phyloP scores from a whole-genome alignment of 2,113 vertebrate species.

The Carassius carassius region DNA sequence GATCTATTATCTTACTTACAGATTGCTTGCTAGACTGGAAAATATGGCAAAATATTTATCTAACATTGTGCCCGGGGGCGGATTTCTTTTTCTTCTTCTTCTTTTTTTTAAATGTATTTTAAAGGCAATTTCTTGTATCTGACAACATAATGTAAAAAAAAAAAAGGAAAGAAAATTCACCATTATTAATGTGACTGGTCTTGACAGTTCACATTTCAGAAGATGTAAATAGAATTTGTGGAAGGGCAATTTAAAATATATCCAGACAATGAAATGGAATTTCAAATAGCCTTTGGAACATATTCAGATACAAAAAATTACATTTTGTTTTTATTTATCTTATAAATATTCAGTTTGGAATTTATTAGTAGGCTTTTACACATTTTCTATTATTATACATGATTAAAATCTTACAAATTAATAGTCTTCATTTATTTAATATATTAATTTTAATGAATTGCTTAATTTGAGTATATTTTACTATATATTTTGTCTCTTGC shows the following conservation, averaged over 20 bases:
- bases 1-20: constrained; percentile 22
- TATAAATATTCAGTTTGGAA: not conserved
- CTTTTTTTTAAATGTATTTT: constrained; percentile 21
- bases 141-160: not conserved
- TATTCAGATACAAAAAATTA: not conserved
- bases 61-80: constrained; percentile 53
- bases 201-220: constrained; percentile 14
- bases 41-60: constrained; percentile 44
- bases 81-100: constrained; percentile 38
- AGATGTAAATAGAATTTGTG: not conserved
- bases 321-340: not conserved
- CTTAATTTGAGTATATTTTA: not conserved
- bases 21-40: constrained; percentile 18
- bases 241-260: constrained; percentile 9
- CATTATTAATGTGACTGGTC: constrained; percentile 12
- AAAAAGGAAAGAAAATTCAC: not conserved
- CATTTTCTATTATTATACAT: not conserved
- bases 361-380: not conserved
- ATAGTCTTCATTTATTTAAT: not conserved
- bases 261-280: not conserved
- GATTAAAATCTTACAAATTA: not conserved
- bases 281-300: not conserved
- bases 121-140: not conserved
- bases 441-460: not conserved
- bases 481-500: not conserved